Percentiles rank a stretch among this genome's conserved stretches.
phyloP scores from a whole-genome alignment of 2,797 vertebrate genomes.

The Anabacerthia variegaticeps region DNA sequence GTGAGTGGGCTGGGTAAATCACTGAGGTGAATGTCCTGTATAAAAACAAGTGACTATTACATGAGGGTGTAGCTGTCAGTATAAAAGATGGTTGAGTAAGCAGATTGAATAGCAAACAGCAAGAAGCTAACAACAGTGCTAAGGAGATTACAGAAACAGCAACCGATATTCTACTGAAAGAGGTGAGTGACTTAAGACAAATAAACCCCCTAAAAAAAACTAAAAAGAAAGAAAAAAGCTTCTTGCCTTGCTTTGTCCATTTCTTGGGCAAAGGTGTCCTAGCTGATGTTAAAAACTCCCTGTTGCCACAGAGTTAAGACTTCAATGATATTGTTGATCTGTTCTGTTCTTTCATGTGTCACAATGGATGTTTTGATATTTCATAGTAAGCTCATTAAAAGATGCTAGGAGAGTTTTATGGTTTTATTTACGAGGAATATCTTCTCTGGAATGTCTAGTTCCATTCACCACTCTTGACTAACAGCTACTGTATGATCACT shows the following conservation, averaged over 20 bases:
- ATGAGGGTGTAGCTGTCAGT: constrained; percentile 50
- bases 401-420: neutral
- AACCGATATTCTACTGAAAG: neutral
- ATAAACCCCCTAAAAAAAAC: neutral
- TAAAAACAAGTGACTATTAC: constrained; percentile 7
- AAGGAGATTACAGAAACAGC: neutral
- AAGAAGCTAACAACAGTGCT: neutral
- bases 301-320: neutral
- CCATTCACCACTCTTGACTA: neutral
- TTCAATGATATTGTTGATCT: neutral
- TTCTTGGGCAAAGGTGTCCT: neutral
- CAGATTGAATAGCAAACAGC: neutral
- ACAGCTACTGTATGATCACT: neutral
- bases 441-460: neutral
- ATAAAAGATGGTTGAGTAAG: constrained; percentile 56
- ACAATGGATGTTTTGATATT: neutral
- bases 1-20: constrained; percentile 30
- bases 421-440: neutral
- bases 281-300: neutral
- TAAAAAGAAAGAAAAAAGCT: neutral
- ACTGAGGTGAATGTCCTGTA: neutral
- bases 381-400: neutral
- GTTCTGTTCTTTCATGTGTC: neutral
- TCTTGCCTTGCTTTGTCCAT: neutral
- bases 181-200: constrained; percentile 13